These are phyloP conservation scores for Rhinichthys klamathensis DNA, from an alignment of 2,113 vertebrate species.

Conservation along the genomic window DNA sequence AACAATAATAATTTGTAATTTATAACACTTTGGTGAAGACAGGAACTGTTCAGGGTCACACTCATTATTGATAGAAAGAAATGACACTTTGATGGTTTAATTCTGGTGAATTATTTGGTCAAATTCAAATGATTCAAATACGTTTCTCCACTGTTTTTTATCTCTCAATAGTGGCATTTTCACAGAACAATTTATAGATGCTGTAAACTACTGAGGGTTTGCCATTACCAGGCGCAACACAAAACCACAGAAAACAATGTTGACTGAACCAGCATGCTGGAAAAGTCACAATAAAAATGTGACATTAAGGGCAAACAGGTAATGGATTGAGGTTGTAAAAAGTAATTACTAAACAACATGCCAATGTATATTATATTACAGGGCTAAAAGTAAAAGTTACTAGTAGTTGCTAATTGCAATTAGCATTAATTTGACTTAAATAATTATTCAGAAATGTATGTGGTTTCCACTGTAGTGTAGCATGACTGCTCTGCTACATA, in stretches of 20 bases:
- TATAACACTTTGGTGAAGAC: not conserved
- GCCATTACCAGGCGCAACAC: constrained; percentile 6
- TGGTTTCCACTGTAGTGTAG: not conserved
- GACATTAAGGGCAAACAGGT: not conserved
- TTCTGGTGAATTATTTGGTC: not conserved
- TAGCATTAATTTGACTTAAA: not conserved
- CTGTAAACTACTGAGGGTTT: constrained; percentile 44
- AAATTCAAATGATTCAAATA: not conserved
- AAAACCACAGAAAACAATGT: constrained; percentile 1
- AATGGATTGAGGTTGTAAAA: not conserved
- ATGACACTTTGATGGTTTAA: not conserved
- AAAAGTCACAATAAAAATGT: not conserved
- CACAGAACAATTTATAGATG: constrained; percentile 51
- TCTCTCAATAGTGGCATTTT: not conserved
- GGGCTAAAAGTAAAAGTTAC: not conserved
- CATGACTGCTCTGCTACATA: not conserved
- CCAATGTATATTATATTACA: not conserved
- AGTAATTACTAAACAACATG: not conserved
- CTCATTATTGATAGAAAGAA: not conserved
- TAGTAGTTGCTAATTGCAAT: too few species aligned
- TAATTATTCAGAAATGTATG: not conserved
- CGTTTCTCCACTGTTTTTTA: not conserved
- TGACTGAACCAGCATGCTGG: not conserved
- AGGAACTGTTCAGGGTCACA: not conserved
- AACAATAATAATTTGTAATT: not conserved